These are phyloP conservation scores for Dipodomys stephensi DNA, from an alignment of 2,113 vertebrate genomes.

Conservation along the genomic window DNA sequence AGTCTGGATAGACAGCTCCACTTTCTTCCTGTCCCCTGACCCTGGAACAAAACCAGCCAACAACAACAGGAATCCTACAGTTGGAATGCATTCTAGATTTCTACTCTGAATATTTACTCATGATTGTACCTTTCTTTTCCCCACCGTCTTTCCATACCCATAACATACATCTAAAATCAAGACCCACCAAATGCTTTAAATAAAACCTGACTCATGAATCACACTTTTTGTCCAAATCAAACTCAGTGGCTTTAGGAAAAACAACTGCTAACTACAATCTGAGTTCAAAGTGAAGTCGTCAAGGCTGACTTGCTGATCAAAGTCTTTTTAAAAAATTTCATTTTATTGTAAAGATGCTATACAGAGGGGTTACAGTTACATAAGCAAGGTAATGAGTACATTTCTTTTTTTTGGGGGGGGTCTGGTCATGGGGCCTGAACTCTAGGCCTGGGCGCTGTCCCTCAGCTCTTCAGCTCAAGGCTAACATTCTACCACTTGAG, in stretches of 20 bases:
- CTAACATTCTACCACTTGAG: no score
- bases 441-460: no score
- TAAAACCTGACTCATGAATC: conserved; percentile 62
- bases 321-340: not conserved
- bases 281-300: not conserved
- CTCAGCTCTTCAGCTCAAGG: no score
- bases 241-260: conserved; percentile 19
- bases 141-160: conserved; percentile 5
- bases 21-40: not conserved
- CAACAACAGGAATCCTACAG: conserved; percentile 58
- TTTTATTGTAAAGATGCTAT: no score
- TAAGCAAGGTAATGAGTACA: no score
- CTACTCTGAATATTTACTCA: conserved; percentile 51
- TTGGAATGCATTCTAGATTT: conserved; percentile 70
- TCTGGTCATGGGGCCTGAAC: no score
- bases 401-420: no score
- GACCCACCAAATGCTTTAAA: conserved; percentile 41
- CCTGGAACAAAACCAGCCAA: conserved; percentile 64
- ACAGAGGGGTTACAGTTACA: no score
- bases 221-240: conserved; percentile 49
- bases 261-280: not conserved
- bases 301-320: accelerated
- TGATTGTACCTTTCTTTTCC: not conserved
- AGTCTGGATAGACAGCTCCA: not conserved
- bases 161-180: conserved; percentile 70